These are phyloP conservation scores for Cephus pygmeus DNA, from an alignment of 2,888 invertebrate species.

Conservation along the genomic window DNA sequence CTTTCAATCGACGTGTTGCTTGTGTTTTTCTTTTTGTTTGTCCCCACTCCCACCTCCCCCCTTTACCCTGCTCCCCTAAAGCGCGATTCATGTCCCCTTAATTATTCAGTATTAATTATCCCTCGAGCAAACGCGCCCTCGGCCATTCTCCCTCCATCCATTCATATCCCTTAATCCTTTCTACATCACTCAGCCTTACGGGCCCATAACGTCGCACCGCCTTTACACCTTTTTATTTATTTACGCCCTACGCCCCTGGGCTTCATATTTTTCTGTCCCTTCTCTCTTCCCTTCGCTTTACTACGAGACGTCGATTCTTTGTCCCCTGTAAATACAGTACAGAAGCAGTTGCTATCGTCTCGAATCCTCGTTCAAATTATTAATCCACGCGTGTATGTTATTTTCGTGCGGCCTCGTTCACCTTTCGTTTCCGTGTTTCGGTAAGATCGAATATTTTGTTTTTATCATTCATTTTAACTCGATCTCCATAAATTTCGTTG, in stretches of 20 bases:
- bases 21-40: slow-evolving; percentile 11
- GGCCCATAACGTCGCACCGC: not conserved
- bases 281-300: slow-evolving; percentile 4
- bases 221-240: slow-evolving; percentile 5
- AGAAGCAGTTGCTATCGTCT: too few relatives aligned
- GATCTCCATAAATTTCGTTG: too few relatives aligned
- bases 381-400: too few relatives aligned
- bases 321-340: slow-evolving; percentile 1
- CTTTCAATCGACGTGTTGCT: slow-evolving; percentile 2
- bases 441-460: too few relatives aligned
- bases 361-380: too few relatives aligned
- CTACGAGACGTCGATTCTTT: not conserved
- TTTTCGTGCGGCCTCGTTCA: too few relatives aligned
- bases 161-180: not conserved
- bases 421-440: too few relatives aligned
- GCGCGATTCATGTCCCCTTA: slow-evolving; percentile 8
- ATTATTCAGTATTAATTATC: slow-evolving; percentile 20
- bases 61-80: not conserved
- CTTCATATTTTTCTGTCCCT: slow-evolving; percentile 26
- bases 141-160: not conserved
- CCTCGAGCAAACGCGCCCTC: slow-evolving; percentile 3
- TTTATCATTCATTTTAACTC: too few relatives aligned
- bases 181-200: too few relatives aligned
- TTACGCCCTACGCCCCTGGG: slow-evolving; percentile 20
- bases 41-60: not conserved